Evolutionary conservation across 1,140 invertebrate genomes (phyloP).

Genomic region (Choristoneura fumiferana): DNA sequence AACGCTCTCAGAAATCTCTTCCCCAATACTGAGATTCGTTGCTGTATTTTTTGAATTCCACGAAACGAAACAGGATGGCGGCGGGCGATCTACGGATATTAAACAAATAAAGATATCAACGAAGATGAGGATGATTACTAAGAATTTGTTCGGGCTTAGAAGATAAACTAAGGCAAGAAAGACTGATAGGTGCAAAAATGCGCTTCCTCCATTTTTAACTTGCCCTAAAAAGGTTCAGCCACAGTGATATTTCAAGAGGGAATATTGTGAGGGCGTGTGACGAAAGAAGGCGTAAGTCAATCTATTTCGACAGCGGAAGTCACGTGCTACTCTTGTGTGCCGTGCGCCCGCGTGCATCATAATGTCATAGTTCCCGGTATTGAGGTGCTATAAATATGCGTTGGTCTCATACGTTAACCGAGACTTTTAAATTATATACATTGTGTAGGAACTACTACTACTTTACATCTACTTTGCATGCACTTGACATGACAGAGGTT

Average conservation of each 20-base stretch:
- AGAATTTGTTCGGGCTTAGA: not conserved
- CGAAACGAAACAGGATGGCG: not conserved
- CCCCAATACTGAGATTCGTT: not conserved
- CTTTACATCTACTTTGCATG: too few species aligned
- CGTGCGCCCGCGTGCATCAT: slow-evolving; percentile 41
- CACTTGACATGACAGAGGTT: too few species aligned
- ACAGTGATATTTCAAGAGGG: slow-evolving; percentile 7
- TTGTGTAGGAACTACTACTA: not conserved
- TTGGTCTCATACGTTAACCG: slow-evolving; percentile 28
- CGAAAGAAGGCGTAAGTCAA: slow-evolving; percentile 27
- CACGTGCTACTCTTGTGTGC: slow-evolving; percentile 37
- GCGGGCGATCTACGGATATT: slow-evolving; percentile 1
- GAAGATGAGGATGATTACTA: slow-evolving; percentile 2
- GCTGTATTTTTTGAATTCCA: not conserved
- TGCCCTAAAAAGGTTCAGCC: slow-evolving; percentile 1
- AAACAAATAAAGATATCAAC: slow-evolving; percentile 7
- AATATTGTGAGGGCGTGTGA: slow-evolving; percentile 18
- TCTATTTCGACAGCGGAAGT: slow-evolving; percentile 63
- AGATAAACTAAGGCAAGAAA: not conserved
- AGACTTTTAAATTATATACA: slow-evolving; percentile 12
- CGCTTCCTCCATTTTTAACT: slow-evolving; percentile 8
- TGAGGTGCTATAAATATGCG: slow-evolving; percentile 51
- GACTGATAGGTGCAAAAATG: not conserved
- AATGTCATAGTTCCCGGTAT: slow-evolving; percentile 52
- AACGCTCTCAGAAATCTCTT: slow-evolving; percentile 14